These are phyloP conservation scores for Dendropsophus ebraccatus DNA, from an alignment of 2,113 vertebrate genomes.

Conservation along the genomic window DNA sequence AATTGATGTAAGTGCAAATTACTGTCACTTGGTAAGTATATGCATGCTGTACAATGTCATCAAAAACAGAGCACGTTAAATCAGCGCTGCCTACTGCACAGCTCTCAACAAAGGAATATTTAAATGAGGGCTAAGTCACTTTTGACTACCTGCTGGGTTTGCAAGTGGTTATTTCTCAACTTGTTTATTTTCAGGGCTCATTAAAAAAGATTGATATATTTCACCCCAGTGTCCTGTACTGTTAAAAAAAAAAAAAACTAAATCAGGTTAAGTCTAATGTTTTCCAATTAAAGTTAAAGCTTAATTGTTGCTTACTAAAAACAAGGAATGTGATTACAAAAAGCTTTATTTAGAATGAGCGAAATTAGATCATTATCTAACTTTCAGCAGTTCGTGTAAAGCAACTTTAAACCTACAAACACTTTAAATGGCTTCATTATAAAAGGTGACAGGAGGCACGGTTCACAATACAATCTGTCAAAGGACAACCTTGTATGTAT, in stretches of 20 bases:
- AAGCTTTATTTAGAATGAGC: constrained; percentile 41
- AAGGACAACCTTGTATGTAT: background rate
- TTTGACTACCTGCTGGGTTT: constrained; percentile 44
- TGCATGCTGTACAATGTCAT: constrained; percentile 24
- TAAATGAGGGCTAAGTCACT: constrained; percentile 38
- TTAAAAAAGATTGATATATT: constrained; percentile 59
- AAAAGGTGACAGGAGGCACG: background rate
- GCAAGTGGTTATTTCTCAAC: constrained; percentile 41
- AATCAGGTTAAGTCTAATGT: constrained; percentile 38
- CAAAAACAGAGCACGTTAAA: background rate
- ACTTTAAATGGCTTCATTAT: background rate
- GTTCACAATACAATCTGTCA: background rate
- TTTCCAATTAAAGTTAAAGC: constrained; percentile 53
- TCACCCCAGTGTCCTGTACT: constrained; percentile 49
- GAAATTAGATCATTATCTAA: constrained; percentile 15
- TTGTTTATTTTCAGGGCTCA: constrained; percentile 48
- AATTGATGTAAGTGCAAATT: constrained; percentile 25
- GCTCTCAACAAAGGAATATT: constrained; percentile 34
- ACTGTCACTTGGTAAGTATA: constrained; percentile 1
- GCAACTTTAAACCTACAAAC: background rate
- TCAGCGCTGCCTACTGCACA: constrained; percentile 18
- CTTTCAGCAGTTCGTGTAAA: constrained; percentile 1
- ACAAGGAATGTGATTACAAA: background rate
- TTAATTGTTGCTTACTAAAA: constrained; percentile 43
- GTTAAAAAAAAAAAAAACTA: constrained; percentile 47